Evolutionary conservation across 2,797 vertebrate species (phyloP).

Genomic region (Acropternis orthonyx): DNA sequence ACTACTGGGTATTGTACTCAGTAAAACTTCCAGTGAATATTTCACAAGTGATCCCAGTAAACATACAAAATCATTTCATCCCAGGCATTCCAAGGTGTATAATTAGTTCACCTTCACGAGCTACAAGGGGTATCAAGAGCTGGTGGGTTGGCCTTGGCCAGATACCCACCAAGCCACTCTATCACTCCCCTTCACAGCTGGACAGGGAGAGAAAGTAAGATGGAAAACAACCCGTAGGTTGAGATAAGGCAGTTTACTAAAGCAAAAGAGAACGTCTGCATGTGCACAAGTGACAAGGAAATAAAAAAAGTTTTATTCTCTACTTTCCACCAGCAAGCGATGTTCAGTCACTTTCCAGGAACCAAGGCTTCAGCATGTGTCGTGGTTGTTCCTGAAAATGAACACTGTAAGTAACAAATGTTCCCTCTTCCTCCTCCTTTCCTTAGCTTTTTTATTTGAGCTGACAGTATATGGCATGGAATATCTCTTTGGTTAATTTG

Average conservation of each 20-base stretch:
- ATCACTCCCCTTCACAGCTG: background rate
- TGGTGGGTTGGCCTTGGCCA: background rate
- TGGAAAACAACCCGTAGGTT: rapidly evolving
- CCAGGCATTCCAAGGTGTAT: background rate
- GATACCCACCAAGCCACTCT: background rate
- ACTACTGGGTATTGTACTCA: background rate
- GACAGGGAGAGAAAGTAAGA: background rate
- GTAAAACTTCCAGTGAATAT: background rate
- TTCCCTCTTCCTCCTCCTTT: background rate
- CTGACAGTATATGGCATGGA: background rate
- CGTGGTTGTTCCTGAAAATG: rapidly evolving
- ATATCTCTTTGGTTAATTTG: background rate
- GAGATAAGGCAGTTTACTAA: background rate
- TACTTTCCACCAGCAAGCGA: background rate
- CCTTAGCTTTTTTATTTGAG: background rate
- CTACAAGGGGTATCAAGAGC: background rate
- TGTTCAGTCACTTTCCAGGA: background rate
- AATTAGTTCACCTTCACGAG: background rate
- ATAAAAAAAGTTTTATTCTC: background rate
- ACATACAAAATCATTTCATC: background rate
- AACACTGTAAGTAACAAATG: background rate
- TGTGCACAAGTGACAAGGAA: rapidly evolving
- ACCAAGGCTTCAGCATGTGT: background rate
- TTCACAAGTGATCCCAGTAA: background rate
- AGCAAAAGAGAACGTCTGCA: background rate